Evolutionary conservation across 2,797 vertebrate genomes (phyloP).

Genomic region (Intellagama lesueurii): DNA sequence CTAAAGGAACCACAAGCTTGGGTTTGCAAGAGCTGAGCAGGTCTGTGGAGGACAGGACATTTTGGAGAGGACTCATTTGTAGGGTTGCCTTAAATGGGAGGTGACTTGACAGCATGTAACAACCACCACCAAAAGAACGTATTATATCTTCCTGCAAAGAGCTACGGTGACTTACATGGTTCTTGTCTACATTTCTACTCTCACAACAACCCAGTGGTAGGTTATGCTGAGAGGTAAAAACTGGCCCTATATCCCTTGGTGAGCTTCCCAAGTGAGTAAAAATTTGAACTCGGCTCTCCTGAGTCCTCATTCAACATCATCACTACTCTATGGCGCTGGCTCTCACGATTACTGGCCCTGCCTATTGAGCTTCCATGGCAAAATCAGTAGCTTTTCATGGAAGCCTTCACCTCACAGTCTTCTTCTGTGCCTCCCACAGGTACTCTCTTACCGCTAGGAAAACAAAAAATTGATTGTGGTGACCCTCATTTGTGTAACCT

Average conservation of each 20-base stretch:
- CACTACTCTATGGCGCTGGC: neutral
- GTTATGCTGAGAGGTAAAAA: neutral
- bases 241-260: neutral
- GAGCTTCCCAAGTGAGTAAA: neutral
- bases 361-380: neutral
- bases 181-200: neutral
- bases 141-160: neutral
- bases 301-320: neutral
- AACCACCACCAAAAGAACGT: too few species aligned
- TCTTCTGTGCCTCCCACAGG: too few species aligned
- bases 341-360: neutral
- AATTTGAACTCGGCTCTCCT: neutral
- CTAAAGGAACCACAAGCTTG: too few species aligned
- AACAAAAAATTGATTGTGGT: neutral
- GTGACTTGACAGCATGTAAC: too few species aligned
- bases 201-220: neutral
- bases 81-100: too few species aligned
- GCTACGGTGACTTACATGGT: neutral
- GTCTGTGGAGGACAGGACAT: too few species aligned
- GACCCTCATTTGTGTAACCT: neutral
- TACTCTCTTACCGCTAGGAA: too few species aligned
- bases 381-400: too few species aligned
- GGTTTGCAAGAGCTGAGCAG: too few species aligned
- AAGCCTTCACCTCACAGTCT: too few species aligned
- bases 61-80: too few species aligned